phyloP scores from a whole-genome alignment of 2,888 invertebrate genomes.

The Agrochola litura region DNA sequence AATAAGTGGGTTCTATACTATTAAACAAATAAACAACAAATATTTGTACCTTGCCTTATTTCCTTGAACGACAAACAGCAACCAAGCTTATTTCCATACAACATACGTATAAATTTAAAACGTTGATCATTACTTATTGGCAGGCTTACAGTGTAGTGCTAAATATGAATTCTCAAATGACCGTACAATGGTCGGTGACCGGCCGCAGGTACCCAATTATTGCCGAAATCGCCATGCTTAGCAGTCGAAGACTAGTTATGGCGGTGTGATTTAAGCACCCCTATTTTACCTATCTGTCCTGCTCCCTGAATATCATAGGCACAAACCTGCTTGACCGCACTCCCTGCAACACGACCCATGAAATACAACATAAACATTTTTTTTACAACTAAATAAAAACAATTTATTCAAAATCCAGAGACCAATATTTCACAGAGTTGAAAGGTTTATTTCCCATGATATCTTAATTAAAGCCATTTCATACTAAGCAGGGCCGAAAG shows the following conservation, averaged over 20 bases:
- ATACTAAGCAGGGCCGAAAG: constrained; percentile 78
- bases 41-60: constrained; percentile 39
- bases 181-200: constrained; percentile 3
- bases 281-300: constrained; percentile 4
- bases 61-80: background rate
- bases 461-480: constrained; percentile 86
- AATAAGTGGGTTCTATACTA: constrained; percentile 73
- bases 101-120: too few species aligned
- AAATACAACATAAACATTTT: background rate
- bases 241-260: constrained; percentile 26
- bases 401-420: constrained; percentile 73
- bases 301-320: background rate
- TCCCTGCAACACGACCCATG: background rate
- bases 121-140: background rate
- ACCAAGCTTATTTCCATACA: too few species aligned
- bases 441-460: constrained; percentile 87
- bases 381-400: constrained; percentile 60
- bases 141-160: constrained; percentile 4
- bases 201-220: constrained; percentile 14
- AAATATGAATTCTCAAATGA: constrained; percentile 26
- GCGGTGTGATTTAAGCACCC: constrained; percentile 9
- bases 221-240: constrained; percentile 3
- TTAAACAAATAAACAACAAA: constrained; percentile 64
- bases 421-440: constrained; percentile 81
- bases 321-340: background rate